Conservation (phyloP, 2,888 invertebrate species). For the Metalampra italica region DNA sequence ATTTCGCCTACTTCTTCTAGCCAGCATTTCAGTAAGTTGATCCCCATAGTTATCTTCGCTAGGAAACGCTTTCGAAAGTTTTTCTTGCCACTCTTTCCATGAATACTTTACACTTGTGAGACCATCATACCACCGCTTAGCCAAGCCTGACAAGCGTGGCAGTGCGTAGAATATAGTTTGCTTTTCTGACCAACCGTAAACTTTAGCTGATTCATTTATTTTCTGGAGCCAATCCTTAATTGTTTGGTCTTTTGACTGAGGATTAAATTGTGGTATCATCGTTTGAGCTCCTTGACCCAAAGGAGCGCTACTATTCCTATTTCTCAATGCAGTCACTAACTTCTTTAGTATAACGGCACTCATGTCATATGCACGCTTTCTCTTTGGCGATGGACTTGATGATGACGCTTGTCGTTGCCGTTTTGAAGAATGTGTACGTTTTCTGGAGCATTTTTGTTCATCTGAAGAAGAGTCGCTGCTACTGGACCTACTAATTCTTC, state of each 20-base stretch:
- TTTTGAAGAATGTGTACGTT: too few relatives aligned
- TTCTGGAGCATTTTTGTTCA: too few relatives aligned
- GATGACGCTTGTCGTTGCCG: too few relatives aligned
- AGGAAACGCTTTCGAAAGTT: slow-evolving; percentile 14
- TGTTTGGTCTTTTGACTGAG: background rate
- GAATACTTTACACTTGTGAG: slow-evolving; percentile 14
- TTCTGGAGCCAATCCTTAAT: slow-evolving; percentile 17
- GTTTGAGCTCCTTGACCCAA: slow-evolving; percentile 1
- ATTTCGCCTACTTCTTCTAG: slow-evolving; percentile 10
- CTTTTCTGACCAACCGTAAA: slow-evolving; percentile 18
- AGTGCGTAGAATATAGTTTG: slow-evolving; percentile 16
- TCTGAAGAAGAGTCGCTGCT: too few relatives aligned
- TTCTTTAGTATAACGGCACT: too few relatives aligned
- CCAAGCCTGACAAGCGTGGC: slow-evolving; percentile 15
- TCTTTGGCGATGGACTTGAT: too few relatives aligned
- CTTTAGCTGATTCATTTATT: slow-evolving; percentile 15
- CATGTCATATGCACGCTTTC: too few relatives aligned
- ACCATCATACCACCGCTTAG: slow-evolving; percentile 17
- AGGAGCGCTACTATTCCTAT: too few relatives aligned
- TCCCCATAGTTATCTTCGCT: slow-evolving; percentile 15
- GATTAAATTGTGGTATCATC: slow-evolving; percentile 17
- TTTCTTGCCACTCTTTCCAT: slow-evolving; percentile 16
- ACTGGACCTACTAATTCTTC: too few relatives aligned
- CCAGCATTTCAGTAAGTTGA: slow-evolving; percentile 15
- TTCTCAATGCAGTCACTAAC: too few relatives aligned